Evolutionary conservation across 2,888 invertebrate species (phyloP), one percentile per base, ranked within the genome.

Genomic region (Drosophila birchii): DNA sequence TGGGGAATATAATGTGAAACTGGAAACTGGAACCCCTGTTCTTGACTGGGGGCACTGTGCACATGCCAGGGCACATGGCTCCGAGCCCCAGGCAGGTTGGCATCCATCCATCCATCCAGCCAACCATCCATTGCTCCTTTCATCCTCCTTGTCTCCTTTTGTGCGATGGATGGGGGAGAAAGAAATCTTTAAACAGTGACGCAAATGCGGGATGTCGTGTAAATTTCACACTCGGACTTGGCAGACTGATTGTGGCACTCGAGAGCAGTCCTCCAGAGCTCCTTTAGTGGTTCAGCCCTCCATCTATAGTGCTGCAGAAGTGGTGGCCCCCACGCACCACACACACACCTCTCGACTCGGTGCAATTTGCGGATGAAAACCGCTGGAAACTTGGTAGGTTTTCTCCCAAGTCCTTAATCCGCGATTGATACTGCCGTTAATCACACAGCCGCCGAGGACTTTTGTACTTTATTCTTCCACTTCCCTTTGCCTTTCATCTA

Each of bases 171-270:
- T 39, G n/a, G 20, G 23, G 18, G 57, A 29, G 29, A 36, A 20
- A 47, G 51, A 78, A 81, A 78, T 81, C 74, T 75, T 75, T 72
- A 59, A 62, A 74, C 78, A 79, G 78, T 83, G 86, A 79, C 81
- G 78, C 61, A 83, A 86, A 83, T 81, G 81, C 71, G 67, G 67
- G 67, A 56, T 59, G 57, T 54, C 59, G 62, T 79, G 69, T 78
- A 68, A 55, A 71, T 72, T 77, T 77, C 69, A 73, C 71, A 81
- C 73, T 54, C 41, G 67, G 47, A 55, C 67, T 23, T 23, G 67
- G 29, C 67, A 68, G 73, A 73, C 73, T 73, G 73, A 73, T 73
- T 73, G 73, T 66, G 49, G 74, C 58, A 73, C 73, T 73, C 73
- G 56, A 47, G 60, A 60, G 16, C 60, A 69, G 60, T 47, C 70